Evolutionary conservation across 2,797 vertebrate genomes (phyloP).

Genomic region (Smutsia temminckii): DNA sequence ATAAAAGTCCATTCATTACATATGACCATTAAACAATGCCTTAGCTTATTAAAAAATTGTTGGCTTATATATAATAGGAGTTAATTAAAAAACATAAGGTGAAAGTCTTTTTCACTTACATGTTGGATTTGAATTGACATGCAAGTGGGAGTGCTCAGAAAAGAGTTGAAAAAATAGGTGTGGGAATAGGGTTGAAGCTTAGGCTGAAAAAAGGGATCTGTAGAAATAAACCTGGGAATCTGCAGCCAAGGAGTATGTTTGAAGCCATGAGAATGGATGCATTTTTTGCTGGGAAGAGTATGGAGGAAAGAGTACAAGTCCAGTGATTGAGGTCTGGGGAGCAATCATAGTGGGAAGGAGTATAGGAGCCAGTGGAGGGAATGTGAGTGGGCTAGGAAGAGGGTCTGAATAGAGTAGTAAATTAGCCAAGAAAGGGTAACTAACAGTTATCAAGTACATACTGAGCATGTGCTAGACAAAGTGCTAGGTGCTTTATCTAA

Average conservation of each 20-base stretch:
- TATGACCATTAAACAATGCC: background rate
- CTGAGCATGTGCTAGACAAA: background rate
- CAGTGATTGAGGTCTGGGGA: background rate
- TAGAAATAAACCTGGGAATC: background rate
- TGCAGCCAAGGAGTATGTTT: background rate
- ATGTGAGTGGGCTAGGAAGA: background rate
- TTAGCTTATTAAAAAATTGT: background rate
- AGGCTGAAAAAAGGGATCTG: background rate
- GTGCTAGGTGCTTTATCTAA: background rate
- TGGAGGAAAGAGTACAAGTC: background rate
- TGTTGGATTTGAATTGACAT: slow-evolving; percentile 38
- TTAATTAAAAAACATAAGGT: slow-evolving; percentile 32
- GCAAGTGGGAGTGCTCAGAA: background rate
- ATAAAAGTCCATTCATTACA: background rate
- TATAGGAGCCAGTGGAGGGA: background rate
- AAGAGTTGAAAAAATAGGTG: background rate
- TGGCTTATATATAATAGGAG: slow-evolving; percentile 22
- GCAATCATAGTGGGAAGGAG: background rate
- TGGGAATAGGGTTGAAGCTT: background rate
- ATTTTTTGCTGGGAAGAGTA: background rate
- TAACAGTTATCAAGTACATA: background rate
- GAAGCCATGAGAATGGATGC: background rate
- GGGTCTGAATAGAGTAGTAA: background rate
- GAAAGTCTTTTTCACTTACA: background rate
- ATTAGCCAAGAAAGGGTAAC: slow-evolving; percentile 20